These are phyloP conservation scores for Panonychus citri DNA, from an alignment of 1,140 invertebrate genomes.

Conservation along the genomic window DNA sequence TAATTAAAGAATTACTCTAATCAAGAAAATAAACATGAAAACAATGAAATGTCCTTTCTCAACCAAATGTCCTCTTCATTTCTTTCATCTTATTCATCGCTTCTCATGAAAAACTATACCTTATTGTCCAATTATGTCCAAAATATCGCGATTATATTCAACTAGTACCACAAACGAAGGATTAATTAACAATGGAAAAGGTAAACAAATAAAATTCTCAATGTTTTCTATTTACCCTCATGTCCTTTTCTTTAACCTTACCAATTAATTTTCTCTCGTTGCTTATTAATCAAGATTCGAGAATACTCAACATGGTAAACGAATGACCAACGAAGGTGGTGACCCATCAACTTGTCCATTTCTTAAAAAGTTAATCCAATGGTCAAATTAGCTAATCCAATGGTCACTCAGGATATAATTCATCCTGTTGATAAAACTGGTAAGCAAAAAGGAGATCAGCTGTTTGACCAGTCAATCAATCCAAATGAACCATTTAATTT, in stretches of 20 bases:
- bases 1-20: background rate
- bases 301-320: too few species aligned
- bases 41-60: constrained; percentile 8
- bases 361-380: background rate
- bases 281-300: background rate
- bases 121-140: constrained; percentile 8
- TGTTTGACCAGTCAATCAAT: too few species aligned
- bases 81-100: background rate
- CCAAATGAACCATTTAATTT: too few species aligned
- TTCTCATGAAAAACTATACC: background rate
- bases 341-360: background rate
- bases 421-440: too few species aligned
- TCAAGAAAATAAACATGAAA: constrained; percentile 1
- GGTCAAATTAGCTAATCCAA: background rate
- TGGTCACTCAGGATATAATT: background rate
- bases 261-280: background rate
- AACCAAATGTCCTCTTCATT: constrained; percentile 5
- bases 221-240: too few species aligned
- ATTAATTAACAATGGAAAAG: background rate
- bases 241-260: too few species aligned
- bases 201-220: background rate
- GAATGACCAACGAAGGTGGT: background rate
- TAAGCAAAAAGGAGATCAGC: too few species aligned
- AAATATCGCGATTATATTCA: background rate
- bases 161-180: background rate